A percentile compares a stretch with the other conserved stretches of the same genome.
phyloP scores from a whole-genome alignment of 1,140 invertebrate genomes.

The Bombus soroeensis region DNA sequence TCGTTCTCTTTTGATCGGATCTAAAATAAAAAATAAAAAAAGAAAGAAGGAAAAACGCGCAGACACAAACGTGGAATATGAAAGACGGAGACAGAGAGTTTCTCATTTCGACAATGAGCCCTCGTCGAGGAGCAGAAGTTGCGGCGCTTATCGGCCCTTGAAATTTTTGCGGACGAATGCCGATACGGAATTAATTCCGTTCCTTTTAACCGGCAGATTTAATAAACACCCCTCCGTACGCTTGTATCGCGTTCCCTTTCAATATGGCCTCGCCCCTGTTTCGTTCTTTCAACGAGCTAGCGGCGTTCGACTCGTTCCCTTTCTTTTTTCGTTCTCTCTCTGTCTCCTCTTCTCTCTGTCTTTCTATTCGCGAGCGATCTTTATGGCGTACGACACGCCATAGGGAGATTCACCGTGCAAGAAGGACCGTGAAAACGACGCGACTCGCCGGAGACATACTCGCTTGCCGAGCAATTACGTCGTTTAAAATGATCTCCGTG shows the following conservation, averaged over 20 bases:
- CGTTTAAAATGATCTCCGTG: slow-evolving; percentile 55
- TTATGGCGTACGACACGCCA: slow-evolving; percentile 33
- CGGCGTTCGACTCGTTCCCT: slow-evolving; percentile 1
- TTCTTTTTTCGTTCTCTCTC: not conserved
- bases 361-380: slow-evolving; percentile 28
- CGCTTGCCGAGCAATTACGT: slow-evolving; percentile 54
- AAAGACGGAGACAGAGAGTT: not conserved
- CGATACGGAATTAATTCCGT: slow-evolving; percentile 64
- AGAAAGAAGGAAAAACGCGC: not conserved
- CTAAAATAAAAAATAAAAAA: not conserved
- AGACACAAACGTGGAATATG: not conserved
- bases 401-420: slow-evolving; percentile 45
- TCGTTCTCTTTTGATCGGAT: slow-evolving; percentile 25
- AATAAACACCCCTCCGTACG: slow-evolving; percentile 59
- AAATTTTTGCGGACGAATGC: slow-evolving; percentile 51
- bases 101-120: slow-evolving; percentile 41
- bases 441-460: slow-evolving; percentile 39
- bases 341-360: not conserved
- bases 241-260: slow-evolving; percentile 54
- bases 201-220: slow-evolving; percentile 68
- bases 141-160: slow-evolving; percentile 28
- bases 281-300: slow-evolving; percentile 47
- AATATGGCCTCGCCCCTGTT: slow-evolving; percentile 42
- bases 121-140: slow-evolving; percentile 6
- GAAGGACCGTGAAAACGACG: slow-evolving; percentile 62